Evolutionary conservation across 1,140 invertebrate species (phyloP), one percentile per base, ranked within the genome.

Genomic region (Polypedilum vanderplanki): DNA sequence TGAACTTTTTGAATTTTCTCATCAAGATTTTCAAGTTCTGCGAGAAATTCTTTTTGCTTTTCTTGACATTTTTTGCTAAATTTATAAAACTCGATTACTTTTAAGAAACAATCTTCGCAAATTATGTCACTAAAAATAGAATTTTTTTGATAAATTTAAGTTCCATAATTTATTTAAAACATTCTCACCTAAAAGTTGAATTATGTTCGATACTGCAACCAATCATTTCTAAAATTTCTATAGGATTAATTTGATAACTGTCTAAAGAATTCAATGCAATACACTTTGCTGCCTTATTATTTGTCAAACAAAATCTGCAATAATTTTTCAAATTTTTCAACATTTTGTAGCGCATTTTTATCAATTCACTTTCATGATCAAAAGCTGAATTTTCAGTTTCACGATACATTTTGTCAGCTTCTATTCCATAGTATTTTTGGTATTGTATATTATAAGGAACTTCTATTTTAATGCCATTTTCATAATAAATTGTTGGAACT

Each of bases 401-500:
- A 0, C 15, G 12, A n/a, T 15, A 57, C 3, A 57, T 4, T 15
- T 15, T 9, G 4, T 57, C 10, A 57, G 46, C 46, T n/a, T 57
- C 46, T 12, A 12, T 8, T 57, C 46, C 46, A 15, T 57, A 15
- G 3, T 57, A 57, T 57, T 57, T 57, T 57, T 57, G 46, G 12
- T 57, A 57, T 1, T 57, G 12, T 15, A 4, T 12, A n/a, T 57
- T 57, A 12, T 57, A 57, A 4, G 46, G 46, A 15, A 57, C 46
- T n/a, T 57, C 46, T 12, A 57, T 15, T 57, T 15, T 57, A 9
- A 1, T 4, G 4, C 46, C 46, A 57, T 57, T 15, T 15, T 57
- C n/a, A 57, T 57, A 57, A 57, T 57, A 57, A 57, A 57, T 57
- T 57, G 46, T 57, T n/a, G 46, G 46, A 57, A 57, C 46, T 15